phyloP scores from a whole-genome alignment of 2,113 vertebrate genomes.

The Coryphaenoides rupestris region DNA sequence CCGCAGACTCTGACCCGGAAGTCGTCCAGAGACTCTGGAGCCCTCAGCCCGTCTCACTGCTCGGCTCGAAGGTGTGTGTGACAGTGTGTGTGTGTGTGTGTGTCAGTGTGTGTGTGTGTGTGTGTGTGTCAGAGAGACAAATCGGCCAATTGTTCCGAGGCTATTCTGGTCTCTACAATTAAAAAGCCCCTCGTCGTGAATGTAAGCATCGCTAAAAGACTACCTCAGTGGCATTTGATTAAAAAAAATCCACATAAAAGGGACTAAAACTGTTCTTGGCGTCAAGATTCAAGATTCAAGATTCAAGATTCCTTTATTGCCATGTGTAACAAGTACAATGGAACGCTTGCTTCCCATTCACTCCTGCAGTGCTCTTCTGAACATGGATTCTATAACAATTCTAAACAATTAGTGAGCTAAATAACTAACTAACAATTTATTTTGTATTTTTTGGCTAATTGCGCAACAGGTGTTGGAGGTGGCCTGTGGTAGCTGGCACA shows the following conservation, averaged over 20 bases:
- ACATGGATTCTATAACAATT: no score
- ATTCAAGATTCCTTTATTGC: no score
- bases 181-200: slow-evolving; percentile 20
- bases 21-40: slow-evolving; percentile 62
- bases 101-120: no score
- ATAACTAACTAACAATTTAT: neutral
- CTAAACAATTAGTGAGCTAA: neutral
- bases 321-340: no score
- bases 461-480: slow-evolving; percentile 55
- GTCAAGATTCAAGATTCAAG: no score
- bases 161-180: slow-evolving; percentile 18
- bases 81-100: no score
- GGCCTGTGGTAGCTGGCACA: slow-evolving; percentile 56
- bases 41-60: slow-evolving; percentile 60
- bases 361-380: no score
- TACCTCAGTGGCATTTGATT: no score
- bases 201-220: neutral
- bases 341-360: no score
- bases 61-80: slow-evolving; percentile 43
- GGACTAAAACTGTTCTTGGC: neutral
- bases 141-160: slow-evolving; percentile 27
- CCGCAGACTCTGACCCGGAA: slow-evolving; percentile 54
- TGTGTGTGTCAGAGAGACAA: no score
- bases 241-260: neutral
- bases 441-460: neutral